phyloP scores from a whole-genome alignment of 2,113 vertebrate genomes.

The Dasypus novemcinctus region DNA sequence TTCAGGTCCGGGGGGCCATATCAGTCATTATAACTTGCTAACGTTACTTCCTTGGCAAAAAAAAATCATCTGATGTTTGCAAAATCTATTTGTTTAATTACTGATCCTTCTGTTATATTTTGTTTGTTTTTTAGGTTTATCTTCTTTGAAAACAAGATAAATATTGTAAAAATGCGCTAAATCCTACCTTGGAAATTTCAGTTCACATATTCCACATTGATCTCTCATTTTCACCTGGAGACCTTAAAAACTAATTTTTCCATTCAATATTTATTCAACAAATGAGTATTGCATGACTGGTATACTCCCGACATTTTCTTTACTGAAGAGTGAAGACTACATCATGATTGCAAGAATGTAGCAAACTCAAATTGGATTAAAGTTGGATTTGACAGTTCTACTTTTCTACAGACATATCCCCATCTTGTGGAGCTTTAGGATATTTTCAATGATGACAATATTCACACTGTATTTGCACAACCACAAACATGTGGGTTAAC shows the following conservation, averaged over 20 bases:
- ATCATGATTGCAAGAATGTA: background rate
- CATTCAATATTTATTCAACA: slow-evolving; percentile 26
- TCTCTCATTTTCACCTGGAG: slow-evolving; percentile 9
- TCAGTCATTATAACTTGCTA: slow-evolving; percentile 33
- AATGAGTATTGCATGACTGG: background rate
- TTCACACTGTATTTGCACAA: slow-evolving; percentile 20
- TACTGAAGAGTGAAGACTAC: background rate
- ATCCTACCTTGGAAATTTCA: background rate
- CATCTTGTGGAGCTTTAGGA: background rate
- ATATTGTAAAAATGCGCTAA: background rate
- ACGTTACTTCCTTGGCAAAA: too few relatives aligned
- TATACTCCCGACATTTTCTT: background rate
- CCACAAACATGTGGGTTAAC: background rate
- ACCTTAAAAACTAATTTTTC: slow-evolving; percentile 37
- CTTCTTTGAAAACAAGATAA: slow-evolving; percentile 16
- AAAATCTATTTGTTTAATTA: background rate
- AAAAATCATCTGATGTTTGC: background rate
- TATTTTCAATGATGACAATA: background rate
- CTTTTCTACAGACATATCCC: background rate
- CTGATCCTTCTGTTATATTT: background rate
- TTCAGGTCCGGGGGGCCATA: background rate
- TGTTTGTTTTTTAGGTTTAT: background rate
- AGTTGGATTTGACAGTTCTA: background rate
- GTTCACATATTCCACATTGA: background rate
- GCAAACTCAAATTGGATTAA: background rate